phyloP scores from a whole-genome alignment of 2,888 invertebrate species.

The Mimas tiliae region DNA sequence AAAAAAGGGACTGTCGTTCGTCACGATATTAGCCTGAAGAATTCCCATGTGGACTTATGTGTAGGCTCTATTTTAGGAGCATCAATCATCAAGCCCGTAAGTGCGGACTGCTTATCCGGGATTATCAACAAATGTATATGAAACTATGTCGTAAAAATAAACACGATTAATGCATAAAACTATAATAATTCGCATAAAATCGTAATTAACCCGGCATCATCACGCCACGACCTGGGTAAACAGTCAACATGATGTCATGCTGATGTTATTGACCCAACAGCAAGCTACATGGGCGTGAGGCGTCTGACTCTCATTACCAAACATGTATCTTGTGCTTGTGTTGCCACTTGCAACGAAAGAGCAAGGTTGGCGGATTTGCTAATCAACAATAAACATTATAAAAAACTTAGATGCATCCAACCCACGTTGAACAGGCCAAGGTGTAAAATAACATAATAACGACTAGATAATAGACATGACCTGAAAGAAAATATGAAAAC shows the following conservation, averaged over 20 bases:
- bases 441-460: background rate
- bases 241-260: constrained; percentile 76
- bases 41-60: too few relatives aligned
- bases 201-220: constrained; percentile 65
- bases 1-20: too few relatives aligned
- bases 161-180: constrained; percentile 45
- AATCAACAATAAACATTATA: constrained; percentile 25
- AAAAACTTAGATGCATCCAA: constrained; percentile 16
- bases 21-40: too few relatives aligned
- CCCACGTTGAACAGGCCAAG: constrained; percentile 5
- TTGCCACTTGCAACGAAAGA: constrained; percentile 31
- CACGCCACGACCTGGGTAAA: constrained; percentile 69
- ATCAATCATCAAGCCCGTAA: too few relatives aligned
- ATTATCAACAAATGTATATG: background rate
- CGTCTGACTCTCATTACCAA: constrained; percentile 42
- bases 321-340: constrained; percentile 38
- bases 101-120: too few relatives aligned
- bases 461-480: background rate
- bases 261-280: constrained; percentile 75
- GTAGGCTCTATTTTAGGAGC: too few relatives aligned
- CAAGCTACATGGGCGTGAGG: constrained; percentile 31
- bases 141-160: background rate
- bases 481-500: constrained; percentile 21
- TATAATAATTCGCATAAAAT: constrained; percentile 57
- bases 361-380: constrained; percentile 25